Evolutionary conservation across 2,888 invertebrate genomes (phyloP), one percentile per base, ranked within the genome.

Genomic region (Syritta pipiens): DNA sequence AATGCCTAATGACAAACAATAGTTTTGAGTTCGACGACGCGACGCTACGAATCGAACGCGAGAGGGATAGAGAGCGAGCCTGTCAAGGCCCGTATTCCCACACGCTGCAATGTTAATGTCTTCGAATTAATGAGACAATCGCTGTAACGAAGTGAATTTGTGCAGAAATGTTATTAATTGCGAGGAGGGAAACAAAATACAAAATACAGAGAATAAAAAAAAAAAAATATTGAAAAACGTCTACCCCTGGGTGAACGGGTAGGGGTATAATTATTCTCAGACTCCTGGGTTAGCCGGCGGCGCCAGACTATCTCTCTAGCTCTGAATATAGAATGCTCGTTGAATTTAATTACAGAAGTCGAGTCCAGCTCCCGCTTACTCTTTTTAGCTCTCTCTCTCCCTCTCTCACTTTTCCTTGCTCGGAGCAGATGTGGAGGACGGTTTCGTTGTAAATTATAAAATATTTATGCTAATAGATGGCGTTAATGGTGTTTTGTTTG

Each of bases 81-180:
- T 57, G 46, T 57, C 67, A 67, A 57, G 67, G 67, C 40, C 32
- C 28, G 28, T 48, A 57, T 67, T 67, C 67, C 67, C 67, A 67
- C 67, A 48, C 67, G 48, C 14, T 40, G 67, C 24, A 30, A 37
- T 37, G 28, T 17, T 17, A 57, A 57, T 48, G 67, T 24, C 55
- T 67, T 57, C 48, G 57, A 55, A 67, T 55, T 67, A 67, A 67
- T 57, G 48, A 67, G 67, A 67, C 30, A 48, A 19, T 26, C 24
- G 7, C 32, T 42, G 26, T 48, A 67, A 48, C 35, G 37, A 48
- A 40, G 37, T 67, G 37, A 55, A 6, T 67, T 67, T 55, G 67
- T 48, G 37, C 46, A 67, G 17, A 14, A 48, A 57, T 48, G 48
- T 57, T 67, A 57, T 57, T 67, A 57, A 67, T 48, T 67, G 48